Evolutionary conservation across 2,797 vertebrate species (phyloP).

Genomic region (Sylvia borin): DNA sequence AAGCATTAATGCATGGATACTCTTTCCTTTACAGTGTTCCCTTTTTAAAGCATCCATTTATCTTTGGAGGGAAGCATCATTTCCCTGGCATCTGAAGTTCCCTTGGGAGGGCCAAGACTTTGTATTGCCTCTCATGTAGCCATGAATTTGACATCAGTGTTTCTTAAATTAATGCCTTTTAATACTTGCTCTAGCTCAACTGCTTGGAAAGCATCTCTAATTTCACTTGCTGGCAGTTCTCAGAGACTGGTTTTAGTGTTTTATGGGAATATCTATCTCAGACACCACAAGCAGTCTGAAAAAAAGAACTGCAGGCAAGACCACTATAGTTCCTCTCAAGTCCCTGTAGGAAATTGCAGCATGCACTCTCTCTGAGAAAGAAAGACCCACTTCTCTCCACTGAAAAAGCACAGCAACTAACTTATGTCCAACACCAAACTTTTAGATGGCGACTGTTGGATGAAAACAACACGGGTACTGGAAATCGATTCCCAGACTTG

Average conservation of each 20-base stretch:
- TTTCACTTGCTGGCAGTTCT: conserved; percentile 10
- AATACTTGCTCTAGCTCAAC: not conserved
- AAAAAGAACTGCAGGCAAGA: not conserved
- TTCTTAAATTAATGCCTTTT: not conserved
- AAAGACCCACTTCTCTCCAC: not conserved
- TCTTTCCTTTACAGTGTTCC: not conserved
- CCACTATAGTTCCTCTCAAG: not conserved
- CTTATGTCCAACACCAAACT: not conserved
- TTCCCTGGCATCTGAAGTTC: not conserved
- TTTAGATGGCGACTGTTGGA: not conserved
- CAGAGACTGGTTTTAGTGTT: not conserved
- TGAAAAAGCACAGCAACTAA: not conserved
- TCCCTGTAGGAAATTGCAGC: not conserved
- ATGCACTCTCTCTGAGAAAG: not conserved
- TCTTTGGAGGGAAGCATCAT: not conserved
- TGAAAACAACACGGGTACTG: not conserved
- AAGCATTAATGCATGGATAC: not conserved
- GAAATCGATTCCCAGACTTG: conserved; percentile 6
- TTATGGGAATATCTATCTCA: not conserved
- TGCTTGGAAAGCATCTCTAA: conserved; percentile 9
- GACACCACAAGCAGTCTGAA: not conserved
- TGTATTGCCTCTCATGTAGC: not conserved
- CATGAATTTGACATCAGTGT: not conserved
- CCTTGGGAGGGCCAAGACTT: not conserved
- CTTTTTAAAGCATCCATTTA: not conserved